Evolutionary conservation across 1,140 invertebrate genomes (phyloP).

Genomic region (Chelonus insularis): DNA sequence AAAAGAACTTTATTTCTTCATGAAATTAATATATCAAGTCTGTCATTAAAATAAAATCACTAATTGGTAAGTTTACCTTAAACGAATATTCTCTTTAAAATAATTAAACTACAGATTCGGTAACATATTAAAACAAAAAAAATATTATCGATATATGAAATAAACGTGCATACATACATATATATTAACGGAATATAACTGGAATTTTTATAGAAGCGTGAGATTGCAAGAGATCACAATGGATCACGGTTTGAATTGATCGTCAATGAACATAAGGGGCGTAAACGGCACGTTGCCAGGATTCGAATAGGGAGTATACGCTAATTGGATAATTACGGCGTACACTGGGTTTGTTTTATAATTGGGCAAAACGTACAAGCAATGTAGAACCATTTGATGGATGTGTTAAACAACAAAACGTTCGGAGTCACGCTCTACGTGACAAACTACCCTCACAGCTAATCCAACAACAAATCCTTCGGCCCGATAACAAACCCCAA

Average conservation of each 20-base stretch:
- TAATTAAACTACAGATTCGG: no score
- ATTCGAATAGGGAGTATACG: slow-evolving; percentile 41
- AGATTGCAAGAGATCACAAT: slow-evolving; percentile 14
- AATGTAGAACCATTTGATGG: slow-evolving; percentile 35
- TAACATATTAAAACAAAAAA: no score
- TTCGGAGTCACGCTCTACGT: slow-evolving; percentile 58
- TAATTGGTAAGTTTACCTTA: no score
- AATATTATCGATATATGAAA: no score
- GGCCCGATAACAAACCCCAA: slow-evolving; percentile 23
- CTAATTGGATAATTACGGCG: slow-evolving; percentile 62
- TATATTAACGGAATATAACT: no score
- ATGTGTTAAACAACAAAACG: slow-evolving; percentile 60
- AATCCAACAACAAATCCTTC: slow-evolving; percentile 40
- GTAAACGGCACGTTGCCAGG: slow-evolving; percentile 26
- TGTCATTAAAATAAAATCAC: no score
- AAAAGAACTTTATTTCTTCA: no score
- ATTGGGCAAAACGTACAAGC: slow-evolving; percentile 54
- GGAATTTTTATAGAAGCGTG: slow-evolving; percentile 2
- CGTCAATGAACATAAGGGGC: slow-evolving; percentile 8
- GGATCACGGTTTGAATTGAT: slow-evolving; percentile 6
- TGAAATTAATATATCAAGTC: no score
- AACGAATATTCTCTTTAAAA: no score
- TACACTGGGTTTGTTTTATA: slow-evolving; percentile 59
- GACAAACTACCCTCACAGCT: slow-evolving; percentile 58
- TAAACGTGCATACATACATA: background rate